Percentiles rank a stretch among this genome's conserved stretches.
These are phyloP conservation scores for Orycteropus afer DNA, from an alignment of 2,113 vertebrate genomes.

Conservation along the genomic window DNA sequence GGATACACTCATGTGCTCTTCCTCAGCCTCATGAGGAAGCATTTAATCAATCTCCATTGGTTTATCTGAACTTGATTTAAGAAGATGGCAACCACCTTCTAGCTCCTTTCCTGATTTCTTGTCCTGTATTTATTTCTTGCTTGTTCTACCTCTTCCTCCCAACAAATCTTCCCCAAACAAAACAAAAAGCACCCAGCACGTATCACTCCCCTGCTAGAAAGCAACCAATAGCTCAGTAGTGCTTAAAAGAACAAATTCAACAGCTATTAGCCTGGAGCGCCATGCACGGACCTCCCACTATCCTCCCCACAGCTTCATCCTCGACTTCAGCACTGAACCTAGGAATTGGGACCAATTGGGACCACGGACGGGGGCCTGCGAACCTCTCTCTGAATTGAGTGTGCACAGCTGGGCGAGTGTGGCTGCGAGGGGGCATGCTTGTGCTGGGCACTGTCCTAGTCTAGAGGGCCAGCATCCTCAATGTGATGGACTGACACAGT, in stretches of 20 bases:
- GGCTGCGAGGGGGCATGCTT: background rate
- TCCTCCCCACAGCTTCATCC: background rate
- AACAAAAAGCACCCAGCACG: background rate
- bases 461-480: background rate
- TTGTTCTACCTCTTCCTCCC: too few relatives aligned
- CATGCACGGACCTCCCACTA: background rate
- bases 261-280: too few relatives aligned
- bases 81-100: background rate
- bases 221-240: background rate
- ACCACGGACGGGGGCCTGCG: background rate
- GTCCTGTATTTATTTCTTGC: background rate
- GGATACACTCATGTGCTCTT: background rate
- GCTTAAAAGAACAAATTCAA: background rate
- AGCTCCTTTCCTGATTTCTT: background rate
- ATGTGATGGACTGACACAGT: too few relatives aligned
- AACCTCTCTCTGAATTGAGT: too few relatives aligned
- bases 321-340: background rate
- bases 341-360: rapidly evolving
- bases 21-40: background rate
- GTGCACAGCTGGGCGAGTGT: background rate
- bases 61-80: background rate
- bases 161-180: background rate
- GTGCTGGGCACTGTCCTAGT: background rate
- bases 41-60: background rate
- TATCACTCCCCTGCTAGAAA: background rate